Percentiles rank a stretch among this genome's conserved stretches.
Evolutionary conservation across 92 coral and sea anemone species (phyloP).

Genomic region (Epizoanthus fatuus): DNA sequence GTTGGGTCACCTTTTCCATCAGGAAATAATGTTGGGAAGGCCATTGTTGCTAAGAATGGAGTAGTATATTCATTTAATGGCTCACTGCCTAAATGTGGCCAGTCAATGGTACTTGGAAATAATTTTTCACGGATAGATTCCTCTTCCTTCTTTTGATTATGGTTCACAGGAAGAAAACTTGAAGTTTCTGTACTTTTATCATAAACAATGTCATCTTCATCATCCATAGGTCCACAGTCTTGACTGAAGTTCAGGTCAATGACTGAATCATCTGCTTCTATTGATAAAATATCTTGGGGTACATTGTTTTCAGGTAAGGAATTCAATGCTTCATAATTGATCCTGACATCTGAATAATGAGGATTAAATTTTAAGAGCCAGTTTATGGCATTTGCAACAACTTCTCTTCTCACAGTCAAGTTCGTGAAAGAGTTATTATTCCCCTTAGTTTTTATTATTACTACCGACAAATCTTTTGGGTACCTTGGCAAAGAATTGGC

Average conservation of each 20-base stretch:
- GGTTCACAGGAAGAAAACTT: slow-evolving; percentile 56
- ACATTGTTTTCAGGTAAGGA: slow-evolving; percentile 51
- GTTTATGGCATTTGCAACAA: slow-evolving; percentile 27
- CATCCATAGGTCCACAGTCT: not conserved
- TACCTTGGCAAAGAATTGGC: slow-evolving; percentile 55
- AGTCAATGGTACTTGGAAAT: not conserved
- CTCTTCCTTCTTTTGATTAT: slow-evolving; percentile 48
- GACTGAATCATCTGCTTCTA: slow-evolving; percentile 30
- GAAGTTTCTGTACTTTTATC: slow-evolving; percentile 43
- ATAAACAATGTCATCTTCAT: slow-evolving; percentile 53
- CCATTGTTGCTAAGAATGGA: slow-evolving; percentile 45
- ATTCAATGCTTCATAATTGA: slow-evolving; percentile 48
- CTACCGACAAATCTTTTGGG: slow-evolving; percentile 60
- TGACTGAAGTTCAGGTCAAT: slow-evolving; percentile 1
- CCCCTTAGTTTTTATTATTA: slow-evolving; percentile 44
- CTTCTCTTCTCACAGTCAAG: slow-evolving; percentile 46
- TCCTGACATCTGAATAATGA: slow-evolving; percentile 42
- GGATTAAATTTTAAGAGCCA: slow-evolving; percentile 54
- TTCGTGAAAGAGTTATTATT: slow-evolving; percentile 42
- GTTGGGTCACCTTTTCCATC: slow-evolving; percentile 20
- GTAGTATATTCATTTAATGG: slow-evolving; percentile 16
- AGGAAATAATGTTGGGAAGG: slow-evolving; percentile 49
- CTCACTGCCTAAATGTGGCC: too few relatives aligned
- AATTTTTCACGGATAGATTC: slow-evolving; percentile 13
- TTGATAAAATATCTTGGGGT: not conserved